Base-by-base conservation (phyloP, 2,888 invertebrate genomes). In the Andricus curvator region DNA sequence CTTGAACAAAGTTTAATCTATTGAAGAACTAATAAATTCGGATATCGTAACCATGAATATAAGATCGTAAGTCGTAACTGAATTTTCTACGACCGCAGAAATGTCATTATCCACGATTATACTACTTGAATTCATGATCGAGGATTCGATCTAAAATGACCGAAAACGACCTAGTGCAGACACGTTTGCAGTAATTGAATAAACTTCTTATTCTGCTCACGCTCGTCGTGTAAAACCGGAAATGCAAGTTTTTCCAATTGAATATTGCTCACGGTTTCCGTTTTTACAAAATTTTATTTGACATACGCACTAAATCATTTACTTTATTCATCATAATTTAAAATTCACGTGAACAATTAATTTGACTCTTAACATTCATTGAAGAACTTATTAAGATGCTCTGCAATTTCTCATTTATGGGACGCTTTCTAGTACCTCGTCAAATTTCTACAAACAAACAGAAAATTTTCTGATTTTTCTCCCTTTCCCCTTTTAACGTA, bases 131-230 rank as follows among this genome's bases (percentile, higher is more conserved):
- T 29, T 64, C 6, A 62, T 22, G 62, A 25, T 17, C 25, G 25
- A 29, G 1, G 25, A 62, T 29, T 29, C 62, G 15, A 64, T 64
- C 25, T 62, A 29, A 64, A 25, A 64, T 29, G 62, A 64, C 60
- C 60, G 20, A 60, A 22, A n/a, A 60, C 60, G 22, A 60, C 22
- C n/a, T 22, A 11, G 60, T 60, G 60, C 60, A 22, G 22, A 60
- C 25, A 83, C 81, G 80, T 82, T 79, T 20, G 56, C 48, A 77
- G 81, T 84, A 87, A 87, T 87, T 87, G 84, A 86, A 84, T 80
- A 79, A 83, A 87, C 82, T 87, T 87, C 84, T 87, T 86, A 87
- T 87, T 87, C 86, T 78, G 33, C 41, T 82, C 77, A 84, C 85
- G 87, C 82, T 70, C 82, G 79, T 78, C 80, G 64, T 80, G 83